phyloP scores from a whole-genome alignment of 2,797 vertebrate genomes.

The Margarornis squamiger region DNA sequence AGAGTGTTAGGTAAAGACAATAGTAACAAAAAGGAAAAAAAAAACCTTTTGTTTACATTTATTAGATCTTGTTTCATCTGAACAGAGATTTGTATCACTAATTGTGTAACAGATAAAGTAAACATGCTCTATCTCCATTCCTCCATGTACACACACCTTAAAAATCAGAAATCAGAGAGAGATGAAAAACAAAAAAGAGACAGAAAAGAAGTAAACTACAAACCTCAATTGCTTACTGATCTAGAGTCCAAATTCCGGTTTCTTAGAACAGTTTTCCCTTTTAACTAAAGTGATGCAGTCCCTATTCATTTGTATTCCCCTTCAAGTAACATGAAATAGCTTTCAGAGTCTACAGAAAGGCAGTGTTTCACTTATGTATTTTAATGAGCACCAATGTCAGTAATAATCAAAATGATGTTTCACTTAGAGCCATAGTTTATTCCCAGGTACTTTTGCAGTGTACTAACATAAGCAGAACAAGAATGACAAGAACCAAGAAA shows the following conservation, averaged over 20 bases:
- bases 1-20: neutral
- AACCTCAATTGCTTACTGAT: slow-evolving; percentile 42
- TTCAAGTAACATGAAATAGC: slow-evolving; percentile 87
- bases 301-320: slow-evolving; percentile 82
- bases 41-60: neutral
- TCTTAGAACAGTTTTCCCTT: slow-evolving; percentile 63
- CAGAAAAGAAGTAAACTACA: slow-evolving; percentile 18
- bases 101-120: slow-evolving; percentile 13
- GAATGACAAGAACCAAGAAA: slow-evolving; percentile 58
- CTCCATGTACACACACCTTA: neutral
- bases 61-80: slow-evolving; percentile 31
- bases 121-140: neutral
- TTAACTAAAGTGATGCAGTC: slow-evolving; percentile 75
- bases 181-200: slow-evolving; percentile 42
- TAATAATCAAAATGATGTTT: slow-evolving; percentile 83
- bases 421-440: slow-evolving; percentile 80
- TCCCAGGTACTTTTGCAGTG: slow-evolving; percentile 66
- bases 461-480: slow-evolving; percentile 68
- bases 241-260: slow-evolving; percentile 51
- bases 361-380: slow-evolving; percentile 83
- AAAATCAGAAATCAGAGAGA: slow-evolving; percentile 36
- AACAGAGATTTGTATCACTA: slow-evolving; percentile 23
- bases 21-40: neutral
- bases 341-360: slow-evolving; percentile 84
- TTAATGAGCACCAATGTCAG: slow-evolving; percentile 86